Conservation (phyloP, 2,888 invertebrate genomes). For the Drosophila picticornis region DNA sequence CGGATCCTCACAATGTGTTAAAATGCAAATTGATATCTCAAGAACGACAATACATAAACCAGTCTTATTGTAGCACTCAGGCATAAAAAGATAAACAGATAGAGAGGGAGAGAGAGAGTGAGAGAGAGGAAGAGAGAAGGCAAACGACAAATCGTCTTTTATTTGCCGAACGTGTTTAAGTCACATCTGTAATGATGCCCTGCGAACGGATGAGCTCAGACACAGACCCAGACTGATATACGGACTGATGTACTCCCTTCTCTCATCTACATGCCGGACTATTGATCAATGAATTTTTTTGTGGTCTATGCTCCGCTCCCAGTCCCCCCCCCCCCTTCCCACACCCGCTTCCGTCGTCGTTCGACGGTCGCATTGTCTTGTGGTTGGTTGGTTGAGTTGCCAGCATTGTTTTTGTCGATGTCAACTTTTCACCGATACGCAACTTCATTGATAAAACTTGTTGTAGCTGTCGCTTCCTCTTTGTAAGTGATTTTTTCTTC, state of each 20-base stretch:
- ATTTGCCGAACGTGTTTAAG: constrained; percentile 56
- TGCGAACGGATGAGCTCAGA: constrained; percentile 45
- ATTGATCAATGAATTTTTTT: constrained; percentile 68
- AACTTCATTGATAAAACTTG: constrained; percentile 76
- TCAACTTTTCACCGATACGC: constrained; percentile 52
- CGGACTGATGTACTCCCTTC: neutral
- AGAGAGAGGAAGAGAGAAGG: constrained; percentile 20
- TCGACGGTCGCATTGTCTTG: constrained; percentile 38
- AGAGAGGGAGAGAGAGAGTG: constrained; percentile 10
- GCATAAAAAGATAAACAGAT: neutral
- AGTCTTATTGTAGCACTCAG: constrained; percentile 42
- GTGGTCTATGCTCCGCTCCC: constrained; percentile 47
- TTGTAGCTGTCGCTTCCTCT: constrained; percentile 71
- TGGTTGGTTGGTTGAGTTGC: constrained; percentile 34
- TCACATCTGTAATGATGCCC: constrained; percentile 60
- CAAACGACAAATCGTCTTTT: constrained; percentile 35
- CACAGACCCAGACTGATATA: neutral
- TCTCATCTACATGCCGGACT: constrained; percentile 22
- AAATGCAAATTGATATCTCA: constrained; percentile 74
- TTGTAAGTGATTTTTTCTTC: constrained; percentile 69
- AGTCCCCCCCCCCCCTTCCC: neutral
- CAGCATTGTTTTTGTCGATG: constrained; percentile 44
- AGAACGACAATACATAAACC: constrained; percentile 35
- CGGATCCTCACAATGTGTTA: constrained; percentile 57
- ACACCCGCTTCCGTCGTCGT: constrained; percentile 22